Percentiles rank a stretch among this genome's conserved stretches.
phyloP scores from a whole-genome alignment of 1,140 invertebrate species.

The Parapsyche elsis region DNA sequence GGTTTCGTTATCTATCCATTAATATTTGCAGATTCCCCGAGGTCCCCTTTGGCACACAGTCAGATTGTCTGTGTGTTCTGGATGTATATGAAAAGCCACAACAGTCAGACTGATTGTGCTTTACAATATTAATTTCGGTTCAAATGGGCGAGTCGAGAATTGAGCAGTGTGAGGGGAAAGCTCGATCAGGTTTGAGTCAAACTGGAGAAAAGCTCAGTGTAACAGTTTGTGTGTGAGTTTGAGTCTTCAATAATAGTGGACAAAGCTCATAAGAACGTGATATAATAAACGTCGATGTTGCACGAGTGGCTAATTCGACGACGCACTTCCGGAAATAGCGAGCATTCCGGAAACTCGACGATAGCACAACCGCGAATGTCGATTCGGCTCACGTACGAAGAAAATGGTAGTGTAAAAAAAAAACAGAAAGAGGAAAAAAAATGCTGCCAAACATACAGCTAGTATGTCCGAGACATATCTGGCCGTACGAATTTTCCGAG shows the following conservation, averaged over 20 bases:
- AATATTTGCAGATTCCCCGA: not conserved
- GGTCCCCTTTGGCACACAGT: not conserved
- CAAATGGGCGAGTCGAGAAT: too few species aligned
- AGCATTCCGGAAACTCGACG: not conserved
- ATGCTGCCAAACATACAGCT: too few species aligned
- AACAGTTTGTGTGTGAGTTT: too few species aligned
- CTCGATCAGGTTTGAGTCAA: too few species aligned
- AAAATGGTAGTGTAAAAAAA: not conserved
- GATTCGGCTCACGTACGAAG: not conserved
- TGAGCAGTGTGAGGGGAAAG: too few species aligned
- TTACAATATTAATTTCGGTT: constrained; percentile 12
- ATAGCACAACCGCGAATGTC: too few species aligned
- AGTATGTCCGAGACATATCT: too few species aligned
- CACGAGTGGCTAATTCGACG: not conserved
- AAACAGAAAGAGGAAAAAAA: not conserved
- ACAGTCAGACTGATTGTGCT: constrained; percentile 12
- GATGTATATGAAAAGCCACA: not conserved
- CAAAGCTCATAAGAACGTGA: too few species aligned
- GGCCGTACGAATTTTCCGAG: not conserved
- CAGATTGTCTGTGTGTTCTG: not conserved
- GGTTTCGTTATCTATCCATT: not conserved
- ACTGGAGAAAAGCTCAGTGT: too few species aligned
- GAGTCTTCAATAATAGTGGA: too few species aligned
- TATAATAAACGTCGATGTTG: too few species aligned
- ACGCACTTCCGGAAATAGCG: not conserved